phyloP scores from a whole-genome alignment of 2,797 vertebrate species.

The Kryptopterus vitreolus region DNA sequence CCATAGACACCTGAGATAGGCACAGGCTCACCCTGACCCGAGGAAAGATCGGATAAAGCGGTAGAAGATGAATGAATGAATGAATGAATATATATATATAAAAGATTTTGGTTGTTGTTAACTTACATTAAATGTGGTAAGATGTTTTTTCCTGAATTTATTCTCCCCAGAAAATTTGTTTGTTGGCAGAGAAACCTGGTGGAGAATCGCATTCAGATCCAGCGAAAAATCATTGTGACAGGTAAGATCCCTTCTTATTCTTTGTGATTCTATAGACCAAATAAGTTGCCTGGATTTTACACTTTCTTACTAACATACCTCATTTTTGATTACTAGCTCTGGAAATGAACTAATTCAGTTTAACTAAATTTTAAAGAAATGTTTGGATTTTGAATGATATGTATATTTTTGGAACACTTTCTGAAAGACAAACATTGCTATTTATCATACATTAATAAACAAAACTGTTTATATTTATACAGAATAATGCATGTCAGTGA shows the following conservation, averaged over 20 bases:
- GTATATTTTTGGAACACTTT: neutral
- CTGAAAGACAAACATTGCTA: neutral
- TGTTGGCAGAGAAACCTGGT: constrained; percentile 53
- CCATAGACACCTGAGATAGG: too few relatives aligned
- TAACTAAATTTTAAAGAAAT: neutral
- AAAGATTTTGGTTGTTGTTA: neutral
- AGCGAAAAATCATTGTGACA: constrained; percentile 50
- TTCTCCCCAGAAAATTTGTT: constrained; percentile 61
- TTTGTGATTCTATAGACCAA: neutral
- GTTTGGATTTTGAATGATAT: neutral
- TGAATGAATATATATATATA: too few relatives aligned
- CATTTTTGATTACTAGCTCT: neutral
- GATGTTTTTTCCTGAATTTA: constrained; percentile 2
- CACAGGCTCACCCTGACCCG: too few relatives aligned
- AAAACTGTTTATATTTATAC: neutral
- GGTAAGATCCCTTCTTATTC: constrained; percentile 56
- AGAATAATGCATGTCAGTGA: neutral
- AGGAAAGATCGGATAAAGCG: too few relatives aligned
- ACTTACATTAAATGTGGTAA: too few relatives aligned
- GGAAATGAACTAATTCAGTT: neutral
- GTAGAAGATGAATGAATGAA: too few relatives aligned
- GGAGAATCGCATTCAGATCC: constrained; percentile 30
- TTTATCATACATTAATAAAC: neutral
- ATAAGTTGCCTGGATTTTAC: neutral
- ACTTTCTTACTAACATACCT: neutral